Evolutionary conservation across 2,113 vertebrate species (phyloP).

Genomic region (Chaetodon trifascialis): DNA sequence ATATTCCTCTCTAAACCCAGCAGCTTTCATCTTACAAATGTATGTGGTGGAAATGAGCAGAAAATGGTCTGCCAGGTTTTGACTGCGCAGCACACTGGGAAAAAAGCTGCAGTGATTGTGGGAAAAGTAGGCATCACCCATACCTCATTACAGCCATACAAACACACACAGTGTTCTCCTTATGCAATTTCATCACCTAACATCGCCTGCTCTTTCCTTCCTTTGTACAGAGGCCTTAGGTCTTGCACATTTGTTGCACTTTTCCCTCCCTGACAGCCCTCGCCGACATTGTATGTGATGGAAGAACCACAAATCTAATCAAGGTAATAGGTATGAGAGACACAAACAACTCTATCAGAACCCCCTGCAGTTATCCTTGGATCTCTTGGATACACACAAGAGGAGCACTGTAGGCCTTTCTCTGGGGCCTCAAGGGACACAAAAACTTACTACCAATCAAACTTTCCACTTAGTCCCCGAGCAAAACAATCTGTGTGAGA

Average conservation of each 20-base stretch:
- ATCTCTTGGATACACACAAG: constrained; percentile 68
- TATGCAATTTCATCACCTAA: constrained; percentile 46
- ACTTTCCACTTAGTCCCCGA: constrained; percentile 72
- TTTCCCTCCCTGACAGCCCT: constrained; percentile 38
- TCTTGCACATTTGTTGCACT: constrained; percentile 44
- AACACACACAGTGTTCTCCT: constrained; percentile 34
- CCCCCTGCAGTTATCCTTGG: constrained; percentile 65
- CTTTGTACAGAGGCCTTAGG: not conserved
- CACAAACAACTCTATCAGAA: constrained; percentile 58
- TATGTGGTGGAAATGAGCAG: constrained; percentile 33
- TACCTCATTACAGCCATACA: constrained; percentile 48
- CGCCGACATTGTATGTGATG: constrained; percentile 40
- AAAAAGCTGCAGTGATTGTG: constrained; percentile 27
- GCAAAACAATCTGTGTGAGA: constrained; percentile 74
- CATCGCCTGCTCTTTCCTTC: constrained; percentile 37
- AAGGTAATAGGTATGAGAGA: constrained; percentile 56
- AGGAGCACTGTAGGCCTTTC: constrained; percentile 45
- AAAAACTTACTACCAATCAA: constrained; percentile 71
- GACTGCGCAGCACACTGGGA: constrained; percentile 19
- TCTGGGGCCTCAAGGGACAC: constrained; percentile 40
- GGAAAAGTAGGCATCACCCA: constrained; percentile 26
- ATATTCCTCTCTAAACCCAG: constrained; percentile 43
- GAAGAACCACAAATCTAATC: constrained; percentile 66
- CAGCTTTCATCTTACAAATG: constrained; percentile 62
- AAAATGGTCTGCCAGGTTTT: constrained; percentile 26